Percentiles rank a stretch among this genome's conserved stretches.
Evolutionary conservation across 2,113 vertebrate genomes (phyloP).

Genomic region (Corvus moneduloides): DNA sequence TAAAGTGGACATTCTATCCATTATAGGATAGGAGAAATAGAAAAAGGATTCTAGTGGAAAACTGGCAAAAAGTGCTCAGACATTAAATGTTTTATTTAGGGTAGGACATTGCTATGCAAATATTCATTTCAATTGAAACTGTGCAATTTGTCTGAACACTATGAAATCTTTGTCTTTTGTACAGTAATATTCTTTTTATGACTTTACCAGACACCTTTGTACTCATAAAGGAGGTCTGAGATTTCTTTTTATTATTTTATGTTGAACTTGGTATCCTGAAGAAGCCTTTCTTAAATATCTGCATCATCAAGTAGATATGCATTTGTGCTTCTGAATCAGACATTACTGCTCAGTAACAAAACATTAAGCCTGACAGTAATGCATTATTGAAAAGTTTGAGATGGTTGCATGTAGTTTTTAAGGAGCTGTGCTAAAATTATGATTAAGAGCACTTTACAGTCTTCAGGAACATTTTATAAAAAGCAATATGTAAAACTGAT

Average conservation of each 20-base stretch:
- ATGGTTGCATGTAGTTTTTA: constrained; percentile 17
- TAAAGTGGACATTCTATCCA: neutral
- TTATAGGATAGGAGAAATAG: neutral
- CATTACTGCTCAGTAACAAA: constrained; percentile 11
- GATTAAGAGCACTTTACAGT: constrained; percentile 15
- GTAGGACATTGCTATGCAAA: neutral
- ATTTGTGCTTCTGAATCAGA: constrained; percentile 24
- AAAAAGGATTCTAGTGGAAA: neutral
- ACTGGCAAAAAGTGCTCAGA: neutral
- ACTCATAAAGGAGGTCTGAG: constrained; percentile 1
- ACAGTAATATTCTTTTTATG: neutral
- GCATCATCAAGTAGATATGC: neutral
- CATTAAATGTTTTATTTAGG: neutral
- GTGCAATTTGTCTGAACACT: neutral
- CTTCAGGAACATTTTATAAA: constrained; percentile 10
- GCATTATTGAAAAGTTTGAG: constrained; percentile 30
- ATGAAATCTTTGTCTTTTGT: neutral
- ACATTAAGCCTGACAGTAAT: constrained; percentile 11
- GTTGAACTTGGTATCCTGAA: neutral
- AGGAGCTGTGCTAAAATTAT: constrained; percentile 15
- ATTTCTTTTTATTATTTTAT: constrained; percentile 17
- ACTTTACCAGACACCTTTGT: constrained; percentile 3
- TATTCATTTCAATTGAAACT: neutral
- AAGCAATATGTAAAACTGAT: neutral
- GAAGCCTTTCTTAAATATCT: neutral